Conservation (phyloP, 1,140 invertebrate species). For the Atopsyche davidsoni region DNA sequence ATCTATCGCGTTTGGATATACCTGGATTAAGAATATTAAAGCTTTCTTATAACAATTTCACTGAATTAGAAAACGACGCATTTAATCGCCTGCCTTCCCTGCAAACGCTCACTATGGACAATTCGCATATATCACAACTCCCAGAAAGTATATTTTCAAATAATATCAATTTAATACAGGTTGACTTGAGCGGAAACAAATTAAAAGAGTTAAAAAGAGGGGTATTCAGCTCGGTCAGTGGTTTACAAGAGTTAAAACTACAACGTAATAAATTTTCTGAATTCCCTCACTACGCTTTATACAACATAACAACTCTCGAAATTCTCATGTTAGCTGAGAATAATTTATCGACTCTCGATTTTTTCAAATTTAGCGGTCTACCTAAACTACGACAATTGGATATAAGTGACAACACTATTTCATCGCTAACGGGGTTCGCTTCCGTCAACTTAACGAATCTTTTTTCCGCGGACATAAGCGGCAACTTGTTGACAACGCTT, state of each 20-base stretch:
- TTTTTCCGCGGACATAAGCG: slow-evolving; percentile 65
- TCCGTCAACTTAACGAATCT: slow-evolving; percentile 66
- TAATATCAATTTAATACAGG: slow-evolving; percentile 63
- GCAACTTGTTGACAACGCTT: slow-evolving; percentile 67
- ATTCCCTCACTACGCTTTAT: slow-evolving; percentile 71
- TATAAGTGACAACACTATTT: slow-evolving; percentile 68
- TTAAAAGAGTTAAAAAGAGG: slow-evolving; percentile 58
- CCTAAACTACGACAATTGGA: slow-evolving; percentile 67
- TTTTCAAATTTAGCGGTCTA: slow-evolving; percentile 67
- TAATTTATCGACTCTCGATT: slow-evolving; percentile 63
- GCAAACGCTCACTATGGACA: slow-evolving; percentile 63
- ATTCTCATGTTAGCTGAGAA: slow-evolving; percentile 67
- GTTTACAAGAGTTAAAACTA: slow-evolving; percentile 68
- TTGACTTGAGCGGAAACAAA: slow-evolving; percentile 67
- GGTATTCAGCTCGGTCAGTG: slow-evolving; percentile 62
- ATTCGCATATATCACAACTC: slow-evolving; percentile 59
- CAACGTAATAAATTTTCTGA: slow-evolving; percentile 65
- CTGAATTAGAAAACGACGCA: slow-evolving; percentile 57
- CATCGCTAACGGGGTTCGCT: slow-evolving; percentile 69
- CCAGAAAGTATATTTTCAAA: slow-evolving; percentile 64
- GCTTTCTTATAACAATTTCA: slow-evolving; percentile 73
- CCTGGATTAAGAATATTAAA: slow-evolving; percentile 64
- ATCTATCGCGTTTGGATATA: slow-evolving; percentile 63
- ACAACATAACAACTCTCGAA: slow-evolving; percentile 66
- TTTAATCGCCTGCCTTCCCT: slow-evolving; percentile 69